These are phyloP conservation scores for Cephus pulcher DNA, from an alignment of 2,888 invertebrate genomes.

Conservation along the genomic window DNA sequence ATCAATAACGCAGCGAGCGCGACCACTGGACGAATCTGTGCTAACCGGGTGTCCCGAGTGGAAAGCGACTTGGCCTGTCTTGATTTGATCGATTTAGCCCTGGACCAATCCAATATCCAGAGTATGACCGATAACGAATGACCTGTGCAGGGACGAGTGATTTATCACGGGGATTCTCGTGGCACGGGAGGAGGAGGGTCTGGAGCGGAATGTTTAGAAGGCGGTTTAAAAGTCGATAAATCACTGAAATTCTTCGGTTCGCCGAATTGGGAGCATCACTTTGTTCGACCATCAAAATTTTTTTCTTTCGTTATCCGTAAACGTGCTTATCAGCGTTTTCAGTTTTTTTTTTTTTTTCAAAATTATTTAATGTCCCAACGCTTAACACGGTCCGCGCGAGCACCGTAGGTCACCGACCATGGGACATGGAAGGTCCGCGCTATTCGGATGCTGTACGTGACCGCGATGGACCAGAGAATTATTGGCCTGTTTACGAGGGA, in stretches of 20 bases:
- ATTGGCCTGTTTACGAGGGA: not conserved
- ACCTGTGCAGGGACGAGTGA: not conserved
- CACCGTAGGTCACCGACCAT: not conserved
- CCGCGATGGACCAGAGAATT: not conserved
- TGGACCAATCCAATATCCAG: not conserved
- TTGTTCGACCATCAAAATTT: not conserved
- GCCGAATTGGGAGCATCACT: not conserved
- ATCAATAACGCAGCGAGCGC: slow-evolving; percentile 26
- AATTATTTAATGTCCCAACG: too few relatives aligned
- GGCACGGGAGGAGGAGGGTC: not conserved
- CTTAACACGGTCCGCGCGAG: not conserved
- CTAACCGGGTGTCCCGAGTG: not conserved
- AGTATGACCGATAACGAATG: not conserved
- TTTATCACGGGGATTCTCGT: not conserved
- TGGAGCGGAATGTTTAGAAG: not conserved
- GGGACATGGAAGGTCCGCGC: not conserved
- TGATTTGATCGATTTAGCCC: not conserved
- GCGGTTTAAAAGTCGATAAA: not conserved
- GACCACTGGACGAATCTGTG: not conserved
- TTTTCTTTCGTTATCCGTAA: not conserved
- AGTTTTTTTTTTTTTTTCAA: not conserved
- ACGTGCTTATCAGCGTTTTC: not conserved
- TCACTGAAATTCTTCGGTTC: not conserved
- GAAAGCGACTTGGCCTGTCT: not conserved
- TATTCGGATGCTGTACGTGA: not conserved